phyloP scores from a whole-genome alignment of 2,113 vertebrate genomes.

The Cheirogaleus medius region DNA sequence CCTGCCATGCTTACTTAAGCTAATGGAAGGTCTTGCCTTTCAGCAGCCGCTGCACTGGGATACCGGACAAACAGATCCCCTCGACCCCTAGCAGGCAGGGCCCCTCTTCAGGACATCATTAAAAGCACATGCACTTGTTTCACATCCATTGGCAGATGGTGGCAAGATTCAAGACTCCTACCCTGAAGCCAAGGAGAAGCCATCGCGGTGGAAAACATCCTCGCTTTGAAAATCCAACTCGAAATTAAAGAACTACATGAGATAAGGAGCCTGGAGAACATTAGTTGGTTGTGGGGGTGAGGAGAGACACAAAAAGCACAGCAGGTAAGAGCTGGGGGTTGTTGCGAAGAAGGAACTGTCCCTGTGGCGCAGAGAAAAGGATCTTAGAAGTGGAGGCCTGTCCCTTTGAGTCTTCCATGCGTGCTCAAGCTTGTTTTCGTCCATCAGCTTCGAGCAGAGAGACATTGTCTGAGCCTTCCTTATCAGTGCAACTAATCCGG shows the following conservation, averaged over 20 bases:
- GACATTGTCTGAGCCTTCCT: conserved; percentile 60
- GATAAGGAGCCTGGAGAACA: conserved; percentile 80
- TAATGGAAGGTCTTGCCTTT: conserved; percentile 96
- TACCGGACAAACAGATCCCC: conserved; percentile 93
- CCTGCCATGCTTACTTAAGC: conserved; percentile 92
- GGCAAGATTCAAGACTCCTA: conserved; percentile 41
- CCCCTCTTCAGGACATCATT: conserved; percentile 92
- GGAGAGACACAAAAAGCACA: conserved; percentile 87
- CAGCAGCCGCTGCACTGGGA: conserved; percentile 90
- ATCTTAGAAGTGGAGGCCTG: conserved; percentile 79
- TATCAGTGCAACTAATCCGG: conserved; percentile 78
- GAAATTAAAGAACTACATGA: conserved; percentile 59
- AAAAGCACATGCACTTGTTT: conserved; percentile 88
- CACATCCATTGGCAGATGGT: conserved; percentile 83
- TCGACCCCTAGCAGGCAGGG: conserved; percentile 90
- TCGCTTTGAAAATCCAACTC: conserved; percentile 56
- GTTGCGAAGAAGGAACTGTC: conserved; percentile 92
- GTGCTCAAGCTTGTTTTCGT: conserved; percentile 75
- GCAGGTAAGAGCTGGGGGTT: conserved; percentile 87
- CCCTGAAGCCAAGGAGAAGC: conserved; percentile 73
- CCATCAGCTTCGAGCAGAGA: conserved; percentile 75
- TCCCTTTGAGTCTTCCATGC: conserved; percentile 71
- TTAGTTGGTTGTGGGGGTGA: conserved; percentile 79
- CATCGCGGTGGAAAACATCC: conserved; percentile 64
- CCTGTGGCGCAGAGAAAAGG: conserved; percentile 81